Percentiles rank a stretch among this genome's conserved stretches.
Conservation (phyloP, 2,888 invertebrate genomes). For the Anthoptus insignis region DNA sequence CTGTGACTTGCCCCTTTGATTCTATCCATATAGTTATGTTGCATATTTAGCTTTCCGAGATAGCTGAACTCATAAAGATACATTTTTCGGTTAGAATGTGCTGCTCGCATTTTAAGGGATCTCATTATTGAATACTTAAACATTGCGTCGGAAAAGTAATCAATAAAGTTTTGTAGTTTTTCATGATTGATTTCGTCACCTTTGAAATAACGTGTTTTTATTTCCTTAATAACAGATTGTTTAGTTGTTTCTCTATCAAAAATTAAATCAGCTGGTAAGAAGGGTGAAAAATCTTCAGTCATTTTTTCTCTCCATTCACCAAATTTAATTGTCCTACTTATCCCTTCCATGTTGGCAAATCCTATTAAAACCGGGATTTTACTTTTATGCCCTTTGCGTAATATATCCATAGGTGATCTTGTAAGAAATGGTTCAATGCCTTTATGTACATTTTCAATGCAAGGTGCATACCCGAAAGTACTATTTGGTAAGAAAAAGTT, state of each 20-base stretch:
- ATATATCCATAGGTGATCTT: conserved; percentile 69
- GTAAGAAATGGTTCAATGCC: conserved; percentile 69
- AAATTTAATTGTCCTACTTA: conserved; percentile 71
- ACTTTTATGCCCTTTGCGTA: conserved; percentile 63
- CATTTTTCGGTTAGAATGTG: conserved; percentile 58
- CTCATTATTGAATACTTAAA: conserved; percentile 74
- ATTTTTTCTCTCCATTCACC: conserved; percentile 71
- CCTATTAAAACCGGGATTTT: conserved; percentile 70
- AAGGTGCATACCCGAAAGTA: conserved; percentile 79
- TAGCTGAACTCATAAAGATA: conserved; percentile 77
- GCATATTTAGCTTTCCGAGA: conserved; percentile 68
- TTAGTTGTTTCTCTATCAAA: conserved; percentile 61
- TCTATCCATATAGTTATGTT: conserved; percentile 69
- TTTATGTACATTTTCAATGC: conserved; percentile 67
- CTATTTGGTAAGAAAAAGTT: conserved; percentile 74
- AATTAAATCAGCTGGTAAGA: conserved; percentile 71
- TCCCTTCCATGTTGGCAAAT: conserved; percentile 78
- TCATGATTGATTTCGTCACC: conserved; percentile 62
- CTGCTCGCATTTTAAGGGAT: conserved; percentile 69
- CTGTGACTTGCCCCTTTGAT: conserved; percentile 77
- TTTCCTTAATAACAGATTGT: conserved; percentile 56
- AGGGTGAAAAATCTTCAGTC: conserved; percentile 72
- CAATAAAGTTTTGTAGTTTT: conserved; percentile 64
- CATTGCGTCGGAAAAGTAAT: conserved; percentile 80
- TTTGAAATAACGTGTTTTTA: conserved; percentile 70